Conservation (phyloP, 2,797 vertebrate genomes). For the Uromys caudimaculatus region DNA sequence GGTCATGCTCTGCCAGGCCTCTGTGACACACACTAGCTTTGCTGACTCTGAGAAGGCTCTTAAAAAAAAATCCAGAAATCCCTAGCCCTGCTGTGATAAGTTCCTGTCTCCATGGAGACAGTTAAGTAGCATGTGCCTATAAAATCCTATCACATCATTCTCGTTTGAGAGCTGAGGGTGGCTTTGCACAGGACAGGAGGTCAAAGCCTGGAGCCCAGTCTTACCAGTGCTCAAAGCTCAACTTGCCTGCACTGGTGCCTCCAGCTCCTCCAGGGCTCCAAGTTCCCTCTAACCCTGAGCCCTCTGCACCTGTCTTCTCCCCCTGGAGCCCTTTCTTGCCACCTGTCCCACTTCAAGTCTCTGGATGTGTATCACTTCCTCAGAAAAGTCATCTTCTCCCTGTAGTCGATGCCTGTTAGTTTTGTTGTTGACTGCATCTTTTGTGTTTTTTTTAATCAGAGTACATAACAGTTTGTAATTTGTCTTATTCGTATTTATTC, state of each 20-base stretch:
- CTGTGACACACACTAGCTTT: neutral
- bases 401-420: neutral
- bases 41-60: neutral
- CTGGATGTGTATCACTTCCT: neutral
- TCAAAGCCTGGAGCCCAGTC: neutral
- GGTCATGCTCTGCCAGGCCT: neutral
- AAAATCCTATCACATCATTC: neutral
- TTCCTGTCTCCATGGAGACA: neutral
- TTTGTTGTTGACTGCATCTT: neutral
- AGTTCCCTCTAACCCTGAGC: neutral
- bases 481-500: neutral
- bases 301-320: slow-evolving; percentile 11
- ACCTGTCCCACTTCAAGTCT: neutral
- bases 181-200: neutral
- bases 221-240: neutral
- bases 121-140: neutral
- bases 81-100: neutral
- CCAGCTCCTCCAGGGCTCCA: neutral
- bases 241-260: neutral
- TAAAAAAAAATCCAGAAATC: neutral
- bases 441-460: neutral
- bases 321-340: neutral
- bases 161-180: neutral
- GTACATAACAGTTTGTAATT: neutral
- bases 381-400: neutral